Evolutionary conservation across 2,113 vertebrate species (phyloP).

Genomic region (Chionis minor): DNA sequence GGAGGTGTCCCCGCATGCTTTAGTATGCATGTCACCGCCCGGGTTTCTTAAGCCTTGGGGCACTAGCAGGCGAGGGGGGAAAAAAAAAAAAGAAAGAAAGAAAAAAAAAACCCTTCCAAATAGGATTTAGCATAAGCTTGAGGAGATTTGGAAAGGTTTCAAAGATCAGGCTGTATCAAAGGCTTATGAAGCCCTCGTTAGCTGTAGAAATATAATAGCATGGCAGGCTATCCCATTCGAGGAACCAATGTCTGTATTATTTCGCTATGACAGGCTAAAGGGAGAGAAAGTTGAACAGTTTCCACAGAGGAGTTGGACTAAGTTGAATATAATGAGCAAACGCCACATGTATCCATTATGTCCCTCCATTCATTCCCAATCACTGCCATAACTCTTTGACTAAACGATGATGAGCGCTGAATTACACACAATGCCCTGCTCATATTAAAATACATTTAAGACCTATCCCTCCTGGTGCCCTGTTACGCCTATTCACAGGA

Average conservation of each 20-base stretch:
- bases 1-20: slow-evolving; percentile 67
- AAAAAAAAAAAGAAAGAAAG: neutral
- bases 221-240: slow-evolving; percentile 84
- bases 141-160: slow-evolving; percentile 92
- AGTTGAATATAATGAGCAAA: slow-evolving; percentile 93
- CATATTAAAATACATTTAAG: slow-evolving; percentile 93
- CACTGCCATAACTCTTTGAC: slow-evolving; percentile 86
- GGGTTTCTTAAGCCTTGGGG: slow-evolving; percentile 80
- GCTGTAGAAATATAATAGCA: slow-evolving; percentile 86
- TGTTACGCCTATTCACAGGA: slow-evolving; percentile 90
- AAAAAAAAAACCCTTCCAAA: slow-evolving; percentile 83
- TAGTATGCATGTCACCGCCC: slow-evolving; percentile 81
- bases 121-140: slow-evolving; percentile 93
- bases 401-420: slow-evolving; percentile 87
- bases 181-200: slow-evolving; percentile 95
- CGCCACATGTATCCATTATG: slow-evolving; percentile 89
- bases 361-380: slow-evolving; percentile 76
- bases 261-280: slow-evolving; percentile 84
- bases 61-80: slow-evolving; percentile 79
- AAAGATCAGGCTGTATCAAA: slow-evolving; percentile 96
- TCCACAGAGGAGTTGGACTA: slow-evolving; percentile 82
- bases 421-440: slow-evolving; percentile 83
- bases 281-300: slow-evolving; percentile 87
- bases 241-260: slow-evolving; percentile 86
- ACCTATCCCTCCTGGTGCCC: slow-evolving; percentile 80